Base-by-base conservation (phyloP, 2,888 invertebrate genomes). In the Drosophila mimica region DNA sequence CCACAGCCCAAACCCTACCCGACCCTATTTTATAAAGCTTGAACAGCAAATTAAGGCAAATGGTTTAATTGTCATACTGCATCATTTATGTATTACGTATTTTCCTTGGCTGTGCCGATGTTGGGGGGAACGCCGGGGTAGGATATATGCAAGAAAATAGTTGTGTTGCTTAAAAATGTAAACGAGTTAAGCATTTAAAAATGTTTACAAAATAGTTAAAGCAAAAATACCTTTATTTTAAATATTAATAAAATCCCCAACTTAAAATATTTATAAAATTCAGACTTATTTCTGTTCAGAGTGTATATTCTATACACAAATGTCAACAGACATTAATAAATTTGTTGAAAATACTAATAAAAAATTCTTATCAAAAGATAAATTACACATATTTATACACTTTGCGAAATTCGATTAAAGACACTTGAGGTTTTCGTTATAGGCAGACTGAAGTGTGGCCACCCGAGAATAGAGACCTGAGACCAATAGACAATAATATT, bases 11-110 rank as follows among this genome's bases (percentile, higher is more conserved):
- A 46, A 8, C 25, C 20, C 64, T 11, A 58, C 62, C 70, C 49
- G 59, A 68, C 66, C 62, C 70, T 57, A 67, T 85, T 88, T 80
- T 62, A 70, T 71, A 80, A 76, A 67, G 68, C 68, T 83, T 68
- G 57, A 62, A 63, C 57, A 85, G 75, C 76, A 88, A 87, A 82
- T 85, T 80, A 79, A 64, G 70, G 61, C 20, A 79, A 84, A 72
- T 79, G 76, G 51, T 78, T 78, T 69, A 52, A 72, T 80, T 80
- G 81, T 60, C 76, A 34, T 52, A 48, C 60, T 63, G 66, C 63
- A 76, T 67, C 30, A 57, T 76, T 77, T 66, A 63, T 60, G 58
- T 60, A 17, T 34, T 25, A 25, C 4, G 13, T 43, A 62, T 65
- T 73, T 49, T 33, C 11, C 15, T 25, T 25, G 46, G 9, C n/a